Conservation (phyloP, 2,113 vertebrate species). For the Thymallus thymallus region DNA sequence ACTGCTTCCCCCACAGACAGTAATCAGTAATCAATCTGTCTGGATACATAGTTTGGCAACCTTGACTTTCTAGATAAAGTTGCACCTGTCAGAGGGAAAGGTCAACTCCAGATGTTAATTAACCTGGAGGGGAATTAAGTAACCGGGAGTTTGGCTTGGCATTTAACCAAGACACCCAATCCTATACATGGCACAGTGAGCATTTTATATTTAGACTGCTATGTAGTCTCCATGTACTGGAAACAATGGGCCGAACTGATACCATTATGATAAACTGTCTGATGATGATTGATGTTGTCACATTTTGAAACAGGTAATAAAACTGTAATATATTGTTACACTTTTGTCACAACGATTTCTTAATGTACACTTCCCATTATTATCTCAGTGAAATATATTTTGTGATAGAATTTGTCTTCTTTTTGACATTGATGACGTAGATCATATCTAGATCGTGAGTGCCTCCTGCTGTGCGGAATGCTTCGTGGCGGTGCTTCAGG, state of each 20-base stretch:
- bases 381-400: too few relatives aligned
- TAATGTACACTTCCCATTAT: too few relatives aligned
- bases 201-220: conserved; percentile 52
- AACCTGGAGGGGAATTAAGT: conserved; percentile 86
- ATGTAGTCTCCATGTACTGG: conserved; percentile 22
- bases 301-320: too few relatives aligned
- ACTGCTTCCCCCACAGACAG: conserved; percentile 37
- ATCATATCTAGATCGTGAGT: conserved; percentile 40
- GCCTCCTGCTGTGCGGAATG: conserved; percentile 47
- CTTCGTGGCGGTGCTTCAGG: conserved; percentile 4
- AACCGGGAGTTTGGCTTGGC: conserved; percentile 72
- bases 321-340: too few relatives aligned
- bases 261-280: too few relatives aligned
- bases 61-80: conserved; percentile 82
- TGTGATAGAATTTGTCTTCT: not conserved
- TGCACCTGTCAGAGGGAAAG: conserved; percentile 78
- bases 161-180: conserved; percentile 75
- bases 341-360: too few relatives aligned
- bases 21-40: conserved; percentile 76
- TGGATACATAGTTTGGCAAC: conserved; percentile 77
- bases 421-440: not conserved
- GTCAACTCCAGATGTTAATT: conserved; percentile 85
- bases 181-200: conserved; percentile 52
- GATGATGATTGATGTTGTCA: too few relatives aligned
- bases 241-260: not conserved